A percentile compares a stretch with the other conserved stretches of the same genome.
These are phyloP conservation scores for Aurelia sp. DNA, from an alignment of 30 jellyfish, hydroid and myxozoan species.

Conservation along the genomic window DNA sequence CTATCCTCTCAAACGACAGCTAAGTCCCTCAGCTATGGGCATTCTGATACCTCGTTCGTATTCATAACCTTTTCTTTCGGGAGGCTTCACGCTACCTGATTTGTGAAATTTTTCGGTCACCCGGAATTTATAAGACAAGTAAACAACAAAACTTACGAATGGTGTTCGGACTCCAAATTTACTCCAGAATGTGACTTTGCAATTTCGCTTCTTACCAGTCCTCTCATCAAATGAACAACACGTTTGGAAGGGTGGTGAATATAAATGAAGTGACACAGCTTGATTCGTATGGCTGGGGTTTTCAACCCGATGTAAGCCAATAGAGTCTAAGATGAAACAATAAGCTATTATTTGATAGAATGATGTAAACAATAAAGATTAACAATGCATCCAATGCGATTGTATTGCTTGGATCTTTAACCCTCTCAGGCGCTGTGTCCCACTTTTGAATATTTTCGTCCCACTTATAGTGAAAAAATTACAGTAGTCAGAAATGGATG, in stretches of 20 bases:
- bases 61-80: too few relatives aligned
- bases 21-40: too few relatives aligned
- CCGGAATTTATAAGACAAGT: background rate
- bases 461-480: too few relatives aligned
- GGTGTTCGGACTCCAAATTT: slow-evolving; percentile 87
- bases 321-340: slow-evolving; percentile 64
- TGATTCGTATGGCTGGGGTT: slow-evolving; percentile 83
- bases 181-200: slow-evolving; percentile 94
- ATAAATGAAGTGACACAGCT: slow-evolving; percentile 88
- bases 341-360: background rate
- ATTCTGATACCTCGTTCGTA: too few relatives aligned
- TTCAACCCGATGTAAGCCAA: slow-evolving; percentile 97
- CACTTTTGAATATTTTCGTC: too few relatives aligned
- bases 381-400: too few relatives aligned
- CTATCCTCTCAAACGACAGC: too few relatives aligned
- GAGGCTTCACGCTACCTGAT: background rate
- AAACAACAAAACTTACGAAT: slow-evolving; percentile 42
- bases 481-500: too few relatives aligned
- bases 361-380: background rate
- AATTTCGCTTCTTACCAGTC: slow-evolving; percentile 76
- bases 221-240: slow-evolving; percentile 91
- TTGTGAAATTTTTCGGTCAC: background rate
- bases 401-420: too few relatives aligned
- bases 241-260: slow-evolving; percentile 88
- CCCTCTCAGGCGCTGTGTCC: too few relatives aligned